These are phyloP conservation scores for Laodelphax striatellus DNA, from an alignment of 1,140 invertebrate genomes.

Conservation along the genomic window DNA sequence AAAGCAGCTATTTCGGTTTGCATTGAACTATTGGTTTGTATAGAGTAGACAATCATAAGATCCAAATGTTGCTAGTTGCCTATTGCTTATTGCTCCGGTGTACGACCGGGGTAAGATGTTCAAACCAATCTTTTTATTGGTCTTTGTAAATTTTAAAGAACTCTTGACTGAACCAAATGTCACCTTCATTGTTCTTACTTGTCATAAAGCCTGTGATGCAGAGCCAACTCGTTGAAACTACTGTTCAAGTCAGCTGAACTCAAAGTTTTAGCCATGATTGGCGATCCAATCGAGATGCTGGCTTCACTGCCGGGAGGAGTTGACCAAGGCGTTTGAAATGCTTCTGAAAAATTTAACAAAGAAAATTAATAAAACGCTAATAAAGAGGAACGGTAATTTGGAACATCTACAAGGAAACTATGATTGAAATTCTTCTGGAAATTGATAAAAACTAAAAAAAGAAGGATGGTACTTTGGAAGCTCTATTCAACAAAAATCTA, in stretches of 20 bases:
- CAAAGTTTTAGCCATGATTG: background rate
- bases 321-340: constrained; percentile 84
- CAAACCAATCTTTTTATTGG: no score
- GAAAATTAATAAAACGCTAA: constrained; percentile 6
- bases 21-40: no score
- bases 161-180: background rate
- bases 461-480: no score
- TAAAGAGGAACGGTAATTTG: background rate
- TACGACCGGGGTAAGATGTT: no score
- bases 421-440: no score
- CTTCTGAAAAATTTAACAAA: constrained; percentile 12
- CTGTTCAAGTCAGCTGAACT: constrained; percentile 10
- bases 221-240: constrained; percentile 44
- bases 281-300: constrained; percentile 34
- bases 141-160: no score
- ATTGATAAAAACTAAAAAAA: no score
- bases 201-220: constrained; percentile 69
- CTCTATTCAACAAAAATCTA: no score
- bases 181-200: constrained; percentile 27
- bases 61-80: no score
- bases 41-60: no score
- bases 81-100: no score
- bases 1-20: no score
- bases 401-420: background rate
- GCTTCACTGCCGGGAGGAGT: constrained; percentile 73